Percentiles rank a stretch among this genome's conserved stretches.
Conservation (phyloP, 2,888 invertebrate genomes). For the Zootermopsis nevadensis region DNA sequence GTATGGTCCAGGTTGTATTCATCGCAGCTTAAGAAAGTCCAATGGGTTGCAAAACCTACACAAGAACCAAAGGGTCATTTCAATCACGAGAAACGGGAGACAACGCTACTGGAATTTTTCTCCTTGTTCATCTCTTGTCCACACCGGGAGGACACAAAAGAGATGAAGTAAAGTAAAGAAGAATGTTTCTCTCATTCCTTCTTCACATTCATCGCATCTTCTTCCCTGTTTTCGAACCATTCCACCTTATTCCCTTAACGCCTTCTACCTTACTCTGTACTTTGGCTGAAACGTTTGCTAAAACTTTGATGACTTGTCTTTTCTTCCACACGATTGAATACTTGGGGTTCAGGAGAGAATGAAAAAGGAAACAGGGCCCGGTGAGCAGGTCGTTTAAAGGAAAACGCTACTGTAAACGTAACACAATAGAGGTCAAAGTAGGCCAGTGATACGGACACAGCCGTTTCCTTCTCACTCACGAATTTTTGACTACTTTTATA, state of each 20-base stretch:
- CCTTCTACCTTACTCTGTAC: conserved; percentile 18
- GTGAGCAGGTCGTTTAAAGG: conserved; percentile 24
- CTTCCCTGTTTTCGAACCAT: neutral
- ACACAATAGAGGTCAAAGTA: neutral
- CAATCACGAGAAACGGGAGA: conserved; percentile 45
- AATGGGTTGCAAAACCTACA: neutral
- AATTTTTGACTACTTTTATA: neutral
- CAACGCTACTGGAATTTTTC: conserved; percentile 29
- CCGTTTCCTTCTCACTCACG: neutral
- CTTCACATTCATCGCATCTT: neutral
- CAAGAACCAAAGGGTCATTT: conserved; percentile 33
- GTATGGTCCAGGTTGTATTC: neutral
- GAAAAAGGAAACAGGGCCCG: neutral
- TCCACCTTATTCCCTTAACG: conserved; percentile 20
- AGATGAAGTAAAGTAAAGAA: neutral
- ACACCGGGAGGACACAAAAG: neutral
- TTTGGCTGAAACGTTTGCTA: conserved; percentile 48
- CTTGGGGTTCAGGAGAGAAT: conserved; percentile 11
- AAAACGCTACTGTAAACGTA: neutral
- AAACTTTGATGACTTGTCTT: conserved; percentile 51
- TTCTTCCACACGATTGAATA: conserved; percentile 50
- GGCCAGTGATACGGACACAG: neutral
- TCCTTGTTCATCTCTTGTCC: neutral
- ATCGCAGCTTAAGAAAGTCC: neutral
- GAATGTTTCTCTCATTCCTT: neutral